Evolutionary conservation across 2,888 invertebrate genomes (phyloP), one percentile per base, ranked within the genome.

Genomic region (Oxyteleia sp.): DNA sequence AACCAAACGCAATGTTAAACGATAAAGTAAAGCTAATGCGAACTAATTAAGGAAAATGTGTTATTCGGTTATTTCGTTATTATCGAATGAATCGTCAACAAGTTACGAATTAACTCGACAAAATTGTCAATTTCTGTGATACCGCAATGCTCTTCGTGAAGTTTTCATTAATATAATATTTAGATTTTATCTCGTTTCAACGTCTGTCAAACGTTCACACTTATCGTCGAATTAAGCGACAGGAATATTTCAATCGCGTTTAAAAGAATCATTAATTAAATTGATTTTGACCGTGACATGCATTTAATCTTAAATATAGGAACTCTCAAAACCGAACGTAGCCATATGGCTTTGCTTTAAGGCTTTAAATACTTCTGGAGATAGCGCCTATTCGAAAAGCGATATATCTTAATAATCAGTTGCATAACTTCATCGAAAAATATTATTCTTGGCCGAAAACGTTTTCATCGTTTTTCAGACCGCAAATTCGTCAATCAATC

Each of bases 341-440:
- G 59, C 75, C 82, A 82, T 71, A 71, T 82, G 82, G 82, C 75
- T 57, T 51, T 63, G 43, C 38, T 71, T 66, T 49, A 66, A 47
- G 47, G 49, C 61, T 68, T 61, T 45, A 53, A 80, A 80, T 80
- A 66, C 51, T 55, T 71, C 41, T 51, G 23, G 4, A 43, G 82
- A 76, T 82, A 64, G 45, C 16, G 16, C 45, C 63, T 59, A 72
- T 82, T 41, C 55, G 20, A 59, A 72, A 57, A 43, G 23, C 18
- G 41, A 74, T 76, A 76, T 68, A 76, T 76, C 57, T 64, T 45
- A 66, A 66, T 75, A 75, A 75, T 75, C 47, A 43, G 49, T 66
- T 75, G 23, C 53, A 49, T 53, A 74, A 74, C 72, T 26, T 11
- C 13, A 47, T 43, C 10, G 29, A 13, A 35, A 61, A 74, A 63